Percentiles rank a stretch among this genome's conserved stretches.
Evolutionary conservation across 2,888 invertebrate genomes (phyloP).

Genomic region (Oasisia sp.): DNA sequence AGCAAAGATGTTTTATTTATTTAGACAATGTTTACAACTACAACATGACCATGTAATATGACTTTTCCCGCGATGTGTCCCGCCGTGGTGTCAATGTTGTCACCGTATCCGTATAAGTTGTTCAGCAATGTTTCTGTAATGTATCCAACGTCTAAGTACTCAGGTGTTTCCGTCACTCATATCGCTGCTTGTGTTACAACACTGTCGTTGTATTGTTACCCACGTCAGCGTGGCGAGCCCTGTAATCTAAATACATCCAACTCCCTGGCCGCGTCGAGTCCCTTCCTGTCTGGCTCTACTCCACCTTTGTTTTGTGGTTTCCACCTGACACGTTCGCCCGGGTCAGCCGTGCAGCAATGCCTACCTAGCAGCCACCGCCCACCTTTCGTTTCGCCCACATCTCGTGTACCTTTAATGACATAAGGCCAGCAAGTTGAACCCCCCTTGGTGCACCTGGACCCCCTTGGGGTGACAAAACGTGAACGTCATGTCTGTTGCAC

Average conservation of each 20-base stretch:
- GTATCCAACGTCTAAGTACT: not conserved
- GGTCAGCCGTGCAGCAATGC: not conserved
- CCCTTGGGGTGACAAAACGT: too few species aligned
- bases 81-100: not conserved
- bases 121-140: not conserved
- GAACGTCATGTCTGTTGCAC: not conserved
- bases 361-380: not conserved
- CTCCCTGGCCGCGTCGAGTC: not conserved
- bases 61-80: not conserved
- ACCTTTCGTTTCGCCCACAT: not conserved
- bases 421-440: not conserved
- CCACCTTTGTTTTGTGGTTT: not conserved
- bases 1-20: not conserved
- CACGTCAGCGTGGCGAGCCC: not conserved
- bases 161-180: not conserved
- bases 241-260: not conserved
- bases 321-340: not conserved
- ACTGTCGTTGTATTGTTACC: not conserved
- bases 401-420: not conserved
- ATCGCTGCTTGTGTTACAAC: not conserved
- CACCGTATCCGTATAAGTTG: not conserved
- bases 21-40: not conserved
- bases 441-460: not conserved
- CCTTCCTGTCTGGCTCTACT: not conserved
- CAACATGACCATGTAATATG: not conserved